These are phyloP conservation scores for Porites lutea DNA, from an alignment of 64 coral and sea anemone species.

Conservation along the genomic window DNA sequence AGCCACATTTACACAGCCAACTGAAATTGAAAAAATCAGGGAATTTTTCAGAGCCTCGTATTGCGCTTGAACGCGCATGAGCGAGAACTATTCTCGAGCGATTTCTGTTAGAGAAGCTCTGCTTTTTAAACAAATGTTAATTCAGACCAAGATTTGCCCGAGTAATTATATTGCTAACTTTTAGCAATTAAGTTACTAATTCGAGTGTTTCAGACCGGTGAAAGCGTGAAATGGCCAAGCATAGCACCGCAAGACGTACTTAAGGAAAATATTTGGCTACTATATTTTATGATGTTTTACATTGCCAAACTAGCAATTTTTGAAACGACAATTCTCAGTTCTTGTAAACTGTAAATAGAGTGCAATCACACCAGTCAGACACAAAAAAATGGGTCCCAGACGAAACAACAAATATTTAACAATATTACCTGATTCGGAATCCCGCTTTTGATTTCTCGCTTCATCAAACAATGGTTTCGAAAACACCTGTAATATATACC, in stretches of 20 bases:
- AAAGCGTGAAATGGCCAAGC: no score
- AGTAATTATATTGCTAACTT: no score
- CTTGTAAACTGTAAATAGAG: background rate
- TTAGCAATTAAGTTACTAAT: no score
- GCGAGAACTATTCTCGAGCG: no score
- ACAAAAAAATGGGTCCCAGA: background rate
- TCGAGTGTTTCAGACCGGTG: no score
- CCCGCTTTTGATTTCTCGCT: background rate
- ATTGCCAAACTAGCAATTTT: background rate
- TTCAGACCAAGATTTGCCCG: no score
- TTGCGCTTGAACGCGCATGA: background rate
- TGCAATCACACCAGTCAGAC: background rate
- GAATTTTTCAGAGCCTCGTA: background rate
- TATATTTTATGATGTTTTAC: no score
- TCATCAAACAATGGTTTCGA: background rate
- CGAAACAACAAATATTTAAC: background rate
- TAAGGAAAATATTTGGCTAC: no score
- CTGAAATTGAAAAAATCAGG: background rate
- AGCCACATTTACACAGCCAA: slow-evolving; percentile 75
- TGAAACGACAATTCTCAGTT: background rate
- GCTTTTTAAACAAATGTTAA: no score
- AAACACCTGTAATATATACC: background rate
- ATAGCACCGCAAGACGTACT: no score
- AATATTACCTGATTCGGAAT: background rate
- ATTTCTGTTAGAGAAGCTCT: background rate